Evolutionary conservation across 2,797 vertebrate genomes (phyloP).

Genomic region (Botia kubotai): DNA sequence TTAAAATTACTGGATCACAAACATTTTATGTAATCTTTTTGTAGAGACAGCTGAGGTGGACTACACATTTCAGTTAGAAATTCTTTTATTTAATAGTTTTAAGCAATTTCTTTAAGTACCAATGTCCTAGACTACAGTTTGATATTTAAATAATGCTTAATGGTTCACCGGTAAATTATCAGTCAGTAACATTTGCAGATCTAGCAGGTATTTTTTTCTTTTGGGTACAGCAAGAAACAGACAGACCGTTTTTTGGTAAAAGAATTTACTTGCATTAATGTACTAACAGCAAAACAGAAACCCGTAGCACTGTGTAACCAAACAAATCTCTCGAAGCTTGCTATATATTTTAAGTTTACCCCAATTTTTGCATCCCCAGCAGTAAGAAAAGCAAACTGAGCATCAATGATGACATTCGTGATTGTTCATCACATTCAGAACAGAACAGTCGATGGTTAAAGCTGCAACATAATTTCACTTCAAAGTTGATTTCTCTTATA

Average conservation of each 20-base stretch:
- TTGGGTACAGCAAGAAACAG: constrained; percentile 30
- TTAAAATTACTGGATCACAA: neutral
- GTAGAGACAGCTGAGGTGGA: neutral
- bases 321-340: neutral
- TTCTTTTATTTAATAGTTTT: no score
- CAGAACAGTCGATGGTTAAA: constrained; percentile 62
- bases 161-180: no score
- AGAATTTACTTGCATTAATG: constrained; percentile 51
- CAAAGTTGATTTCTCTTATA: constrained; percentile 31
- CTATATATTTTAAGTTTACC: constrained; percentile 5
- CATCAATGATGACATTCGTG: constrained; percentile 73
- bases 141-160: no score
- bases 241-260: constrained; percentile 35
- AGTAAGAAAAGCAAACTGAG: constrained; percentile 35
- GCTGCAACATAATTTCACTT: constrained; percentile 31
- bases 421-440: constrained; percentile 79
- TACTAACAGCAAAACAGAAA: constrained; percentile 37
- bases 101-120: no score
- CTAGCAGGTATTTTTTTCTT: neutral
- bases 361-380: constrained; percentile 19
- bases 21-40: neutral
- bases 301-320: constrained; percentile 20
- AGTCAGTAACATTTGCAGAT: neutral
- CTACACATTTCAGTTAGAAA: neutral
- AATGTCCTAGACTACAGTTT: no score